Evolutionary conservation across 2,113 vertebrate genomes (phyloP).

Genomic region (Monopterus albus): DNA sequence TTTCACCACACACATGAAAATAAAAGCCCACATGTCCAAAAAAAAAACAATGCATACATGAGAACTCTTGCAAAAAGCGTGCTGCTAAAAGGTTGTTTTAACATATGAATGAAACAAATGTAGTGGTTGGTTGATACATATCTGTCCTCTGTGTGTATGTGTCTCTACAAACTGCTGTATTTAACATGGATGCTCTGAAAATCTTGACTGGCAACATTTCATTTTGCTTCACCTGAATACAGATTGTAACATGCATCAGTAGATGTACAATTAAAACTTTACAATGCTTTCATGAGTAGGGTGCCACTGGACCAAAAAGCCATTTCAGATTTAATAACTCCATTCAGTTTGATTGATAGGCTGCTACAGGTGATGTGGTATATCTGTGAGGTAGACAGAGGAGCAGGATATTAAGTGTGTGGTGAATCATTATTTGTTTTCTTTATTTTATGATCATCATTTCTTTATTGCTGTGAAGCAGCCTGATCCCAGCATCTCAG

Average conservation of each 20-base stretch:
- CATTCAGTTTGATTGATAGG: conserved; percentile 20
- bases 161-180: neutral
- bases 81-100: neutral
- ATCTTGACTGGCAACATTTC: too few relatives aligned
- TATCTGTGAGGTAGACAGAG: conserved; percentile 40
- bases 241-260: neutral
- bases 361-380: conserved; percentile 48
- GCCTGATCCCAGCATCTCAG: conserved; percentile 17
- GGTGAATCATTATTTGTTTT: conserved; percentile 49
- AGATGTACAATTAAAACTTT: neutral
- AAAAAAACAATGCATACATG: too few relatives aligned
- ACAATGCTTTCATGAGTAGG: neutral
- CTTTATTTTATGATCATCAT: conserved; percentile 53
- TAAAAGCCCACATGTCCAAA: neutral
- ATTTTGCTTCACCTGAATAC: too few relatives aligned
- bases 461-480: conserved; percentile 50
- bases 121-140: neutral
- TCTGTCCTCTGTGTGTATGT: neutral
- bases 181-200: too few relatives aligned
- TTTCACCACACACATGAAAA: neutral
- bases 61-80: too few relatives aligned
- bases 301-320: conserved; percentile 7
- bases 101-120: neutral
- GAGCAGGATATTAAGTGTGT: conserved; percentile 64
- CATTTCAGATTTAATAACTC: conserved; percentile 28